These are phyloP conservation scores for Fabriciana adippe DNA, from an alignment of 2,888 invertebrate genomes.

Conservation along the genomic window DNA sequence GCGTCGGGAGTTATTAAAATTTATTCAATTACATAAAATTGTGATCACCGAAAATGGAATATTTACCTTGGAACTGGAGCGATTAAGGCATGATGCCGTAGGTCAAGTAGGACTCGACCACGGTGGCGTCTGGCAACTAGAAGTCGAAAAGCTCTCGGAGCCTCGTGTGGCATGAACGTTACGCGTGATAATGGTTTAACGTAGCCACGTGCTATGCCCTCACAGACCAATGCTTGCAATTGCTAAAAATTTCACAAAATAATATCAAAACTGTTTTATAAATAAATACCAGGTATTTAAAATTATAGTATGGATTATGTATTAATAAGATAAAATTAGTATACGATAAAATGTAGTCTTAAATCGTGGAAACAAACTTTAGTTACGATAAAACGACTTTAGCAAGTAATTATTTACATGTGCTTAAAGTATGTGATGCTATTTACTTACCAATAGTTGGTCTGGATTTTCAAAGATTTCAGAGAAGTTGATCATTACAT, in stretches of 20 bases:
- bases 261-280: background rate
- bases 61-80: slow-evolving; percentile 44
- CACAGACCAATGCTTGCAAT: slow-evolving; percentile 52
- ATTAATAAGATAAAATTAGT: too few species aligned
- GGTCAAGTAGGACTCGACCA: slow-evolving; percentile 57
- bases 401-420: too few species aligned
- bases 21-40: too few species aligned
- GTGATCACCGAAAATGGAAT: too few species aligned
- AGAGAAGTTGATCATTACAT: slow-evolving; percentile 31
- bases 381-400: too few species aligned
- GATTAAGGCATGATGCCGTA: slow-evolving; percentile 38
- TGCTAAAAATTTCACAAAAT: slow-evolving; percentile 7
- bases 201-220: slow-evolving; percentile 58
- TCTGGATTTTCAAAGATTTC: slow-evolving; percentile 22
- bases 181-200: slow-evolving; percentile 60
- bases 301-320: too few species aligned
- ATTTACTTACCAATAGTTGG: slow-evolving; percentile 16
- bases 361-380: too few species aligned
- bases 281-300: too few species aligned
- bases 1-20: too few species aligned
- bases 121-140: slow-evolving; percentile 57
- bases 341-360: too few species aligned
- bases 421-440: too few species aligned
- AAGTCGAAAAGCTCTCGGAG: slow-evolving; percentile 53
- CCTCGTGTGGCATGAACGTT: slow-evolving; percentile 50